phyloP scores from a whole-genome alignment of 2,797 vertebrate genomes.

The Botia kubotai region DNA sequence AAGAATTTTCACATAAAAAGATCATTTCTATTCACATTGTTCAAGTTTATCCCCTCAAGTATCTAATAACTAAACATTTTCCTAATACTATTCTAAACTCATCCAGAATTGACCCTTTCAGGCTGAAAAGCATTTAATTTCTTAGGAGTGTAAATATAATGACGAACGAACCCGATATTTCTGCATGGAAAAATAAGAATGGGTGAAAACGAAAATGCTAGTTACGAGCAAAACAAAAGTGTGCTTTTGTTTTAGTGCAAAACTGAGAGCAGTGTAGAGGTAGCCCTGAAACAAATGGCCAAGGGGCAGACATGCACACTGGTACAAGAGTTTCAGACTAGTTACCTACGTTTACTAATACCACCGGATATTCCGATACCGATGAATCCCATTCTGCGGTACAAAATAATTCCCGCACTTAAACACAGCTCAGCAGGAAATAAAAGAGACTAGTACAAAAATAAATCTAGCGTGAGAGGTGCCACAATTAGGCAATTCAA shows the following conservation, averaged over 20 bases:
- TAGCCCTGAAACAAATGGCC: conserved; percentile 74
- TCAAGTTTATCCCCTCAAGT: conserved; percentile 61
- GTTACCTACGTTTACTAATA: conserved; percentile 81
- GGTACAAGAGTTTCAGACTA: conserved; percentile 70
- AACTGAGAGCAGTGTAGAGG: conserved; percentile 76
- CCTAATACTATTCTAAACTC: conserved; percentile 29
- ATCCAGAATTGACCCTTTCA: conserved; percentile 30
- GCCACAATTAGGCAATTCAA: conserved; percentile 95
- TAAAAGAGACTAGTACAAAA: conserved; percentile 65
- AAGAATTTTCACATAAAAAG: conserved; percentile 67
- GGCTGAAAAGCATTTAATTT: conserved; percentile 22
- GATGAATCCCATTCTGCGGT: neutral
- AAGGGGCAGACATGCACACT: conserved; percentile 51
- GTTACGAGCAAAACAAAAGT: conserved; percentile 74
- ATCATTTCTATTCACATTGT: conserved; percentile 69
- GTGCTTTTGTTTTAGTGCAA: conserved; percentile 70
- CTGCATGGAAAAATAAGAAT: conserved; percentile 70
- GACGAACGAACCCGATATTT: conserved; percentile 28
- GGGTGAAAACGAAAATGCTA: conserved; percentile 66
- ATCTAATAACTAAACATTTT: conserved; percentile 51
- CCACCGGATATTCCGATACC: conserved; percentile 58
- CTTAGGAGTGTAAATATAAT: conserved; percentile 50
- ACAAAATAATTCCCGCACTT: conserved; percentile 5
- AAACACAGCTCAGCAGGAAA: conserved; percentile 41
- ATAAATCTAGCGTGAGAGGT: conserved; percentile 87